Conservation (phyloP, 2,797 vertebrate species). For the Xenopus petersii region DNA sequence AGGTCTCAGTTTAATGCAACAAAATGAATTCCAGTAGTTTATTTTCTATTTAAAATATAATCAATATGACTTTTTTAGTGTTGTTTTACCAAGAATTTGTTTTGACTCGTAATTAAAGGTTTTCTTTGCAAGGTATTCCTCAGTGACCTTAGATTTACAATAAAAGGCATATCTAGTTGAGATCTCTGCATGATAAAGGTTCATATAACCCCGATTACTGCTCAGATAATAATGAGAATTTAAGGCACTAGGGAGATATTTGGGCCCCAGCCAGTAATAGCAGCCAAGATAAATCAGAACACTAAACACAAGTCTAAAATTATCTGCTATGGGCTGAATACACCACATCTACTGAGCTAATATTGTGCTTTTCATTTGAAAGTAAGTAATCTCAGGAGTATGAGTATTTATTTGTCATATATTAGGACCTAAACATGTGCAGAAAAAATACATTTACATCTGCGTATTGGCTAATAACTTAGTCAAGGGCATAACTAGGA, state of each 20-base stretch:
- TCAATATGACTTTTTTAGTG: too few species aligned
- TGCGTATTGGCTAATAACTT: too few species aligned
- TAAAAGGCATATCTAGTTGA: constrained; percentile 50
- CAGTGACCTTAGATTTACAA: constrained; percentile 55
- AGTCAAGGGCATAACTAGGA: too few species aligned
- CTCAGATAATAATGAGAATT: constrained; percentile 56
- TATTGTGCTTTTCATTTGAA: constrained; percentile 32
- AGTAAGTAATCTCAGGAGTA: constrained; percentile 3
- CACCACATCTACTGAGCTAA: constrained; percentile 48
- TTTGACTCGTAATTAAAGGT: constrained; percentile 36
- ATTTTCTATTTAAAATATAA: neutral
- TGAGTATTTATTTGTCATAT: neutral
- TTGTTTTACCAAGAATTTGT: too few species aligned
- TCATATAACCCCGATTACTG: constrained; percentile 52
- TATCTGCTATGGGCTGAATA: constrained; percentile 51
- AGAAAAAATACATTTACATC: too few species aligned
- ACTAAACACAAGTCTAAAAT: constrained; percentile 52
- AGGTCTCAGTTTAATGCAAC: neutral
- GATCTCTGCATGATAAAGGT: constrained; percentile 57
- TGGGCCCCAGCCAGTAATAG: constrained; percentile 53
- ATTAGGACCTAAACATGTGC: neutral
- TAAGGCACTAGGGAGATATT: constrained; percentile 48
- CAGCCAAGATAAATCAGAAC: constrained; percentile 59
- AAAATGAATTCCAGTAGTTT: constrained; percentile 31
- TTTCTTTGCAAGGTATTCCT: constrained; percentile 50